Evolutionary conservation across 2,113 vertebrate genomes (phyloP), one percentile per base, ranked within the genome.

Genomic region (Poeciliopsis retropinna): DNA sequence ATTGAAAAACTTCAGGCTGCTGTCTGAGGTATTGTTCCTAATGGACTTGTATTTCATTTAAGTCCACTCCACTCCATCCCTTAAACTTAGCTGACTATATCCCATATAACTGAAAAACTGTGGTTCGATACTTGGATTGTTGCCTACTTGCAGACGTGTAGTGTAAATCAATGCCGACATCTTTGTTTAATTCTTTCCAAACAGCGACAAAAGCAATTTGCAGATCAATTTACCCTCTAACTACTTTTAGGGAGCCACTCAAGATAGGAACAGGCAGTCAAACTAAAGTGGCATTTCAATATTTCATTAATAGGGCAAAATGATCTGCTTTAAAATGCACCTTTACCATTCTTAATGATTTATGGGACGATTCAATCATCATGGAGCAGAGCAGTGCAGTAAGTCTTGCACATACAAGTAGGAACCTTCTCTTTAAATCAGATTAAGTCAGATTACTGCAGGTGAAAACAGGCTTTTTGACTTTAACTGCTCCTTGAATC

Each of bases 1-100:
- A 73, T 76, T 70, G 8, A 25, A 70, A 67, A 66, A 80, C 51
- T 75, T 80, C 9, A 17, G 27, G 25, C 13, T 72, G n/a, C 68
- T 75, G 47, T 75, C 60, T 81, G 63, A 25, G 60, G 65, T 63
- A 57, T 75, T 78, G 29, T 34, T 72, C 68, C 15, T 64, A 57
- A 81, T 60, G 66, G 44, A 64, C 75, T 82, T 76, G 67, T 57
- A 74, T 31, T 27, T 65, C 34, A 78, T 27, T 63, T 27, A 64
- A 54, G 61, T 37, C 29, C 28, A 31, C 41, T 41, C 22, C 3
- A 41, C 60, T 63, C 25, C 1, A 30, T 47, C 28, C 47, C 32
- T 69, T 69, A 51, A 63, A 61, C 44, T 73, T 25, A 57, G 73
- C 65, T 67, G 75, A 75, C 69, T 44, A 51, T 19, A 64, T 29